A percentile compares a stretch with the other conserved stretches of the same genome.
These are phyloP conservation scores for Oceanodroma tethys DNA, from an alignment of 2,113 vertebrate genomes.

Conservation along the genomic window DNA sequence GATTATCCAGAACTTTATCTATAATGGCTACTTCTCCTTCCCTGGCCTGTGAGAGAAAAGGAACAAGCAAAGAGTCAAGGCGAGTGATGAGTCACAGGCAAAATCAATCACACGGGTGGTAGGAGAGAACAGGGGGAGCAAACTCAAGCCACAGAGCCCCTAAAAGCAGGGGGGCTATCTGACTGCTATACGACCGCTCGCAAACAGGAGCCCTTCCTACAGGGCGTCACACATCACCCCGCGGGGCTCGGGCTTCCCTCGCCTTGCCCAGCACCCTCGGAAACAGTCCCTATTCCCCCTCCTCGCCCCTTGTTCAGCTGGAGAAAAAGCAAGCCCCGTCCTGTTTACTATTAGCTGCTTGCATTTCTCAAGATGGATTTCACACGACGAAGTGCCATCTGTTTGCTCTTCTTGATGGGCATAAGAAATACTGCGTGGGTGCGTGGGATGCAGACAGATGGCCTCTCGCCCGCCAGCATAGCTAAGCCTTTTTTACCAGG, in stretches of 20 bases:
- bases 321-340: not conserved
- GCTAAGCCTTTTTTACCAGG: not conserved
- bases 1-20: constrained; percentile 93
- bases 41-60: constrained; percentile 89
- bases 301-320: not conserved
- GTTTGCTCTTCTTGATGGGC: not conserved
- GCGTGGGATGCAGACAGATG: not conserved
- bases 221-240: too few relatives aligned
- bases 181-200: accelerated
- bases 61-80: constrained; percentile 58
- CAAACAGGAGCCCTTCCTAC: not conserved
- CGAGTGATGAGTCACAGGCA: not conserved
- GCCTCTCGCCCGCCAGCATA: not conserved
- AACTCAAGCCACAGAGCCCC: not conserved
- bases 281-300: not conserved
- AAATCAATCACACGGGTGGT: not conserved
- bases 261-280: not conserved
- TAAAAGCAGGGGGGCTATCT: not conserved
- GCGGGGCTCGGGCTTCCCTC: not conserved
- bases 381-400: not conserved
- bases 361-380: not conserved
- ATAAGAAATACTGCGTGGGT: not conserved
- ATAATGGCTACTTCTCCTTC: constrained; percentile 97
- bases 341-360: not conserved
- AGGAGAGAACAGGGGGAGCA: not conserved